These are phyloP conservation scores for Chlorops oryzae DNA, from an alignment of 1,140 invertebrate genomes.

Conservation along the genomic window DNA sequence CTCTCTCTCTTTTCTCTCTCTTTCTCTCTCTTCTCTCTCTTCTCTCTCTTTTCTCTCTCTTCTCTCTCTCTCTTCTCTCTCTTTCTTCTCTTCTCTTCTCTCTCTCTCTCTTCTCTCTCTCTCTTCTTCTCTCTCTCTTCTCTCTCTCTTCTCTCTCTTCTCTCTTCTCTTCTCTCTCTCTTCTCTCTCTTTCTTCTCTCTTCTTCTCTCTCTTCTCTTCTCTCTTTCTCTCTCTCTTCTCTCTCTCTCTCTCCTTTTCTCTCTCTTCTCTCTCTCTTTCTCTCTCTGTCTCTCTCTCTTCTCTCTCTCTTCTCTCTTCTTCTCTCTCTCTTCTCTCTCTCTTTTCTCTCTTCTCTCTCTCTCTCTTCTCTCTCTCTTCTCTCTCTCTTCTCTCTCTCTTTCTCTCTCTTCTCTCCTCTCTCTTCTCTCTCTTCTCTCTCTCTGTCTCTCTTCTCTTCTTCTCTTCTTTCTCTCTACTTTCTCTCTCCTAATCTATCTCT, in stretches of 20 bases:
- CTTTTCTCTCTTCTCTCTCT: background rate
- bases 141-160: too few species aligned
- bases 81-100: too few species aligned
- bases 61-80: too few species aligned
- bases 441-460: background rate
- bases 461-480: background rate
- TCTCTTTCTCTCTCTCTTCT: too few species aligned
- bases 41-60: too few species aligned
- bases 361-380: background rate
- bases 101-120: too few species aligned
- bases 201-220: too few species aligned
- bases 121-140: too few species aligned
- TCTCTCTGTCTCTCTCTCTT: background rate
- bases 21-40: too few species aligned
- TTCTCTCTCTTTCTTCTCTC: too few species aligned
- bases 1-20: constrained; percentile 16
- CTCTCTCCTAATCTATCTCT: background rate
- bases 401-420: background rate
- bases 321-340: constrained; percentile 3
- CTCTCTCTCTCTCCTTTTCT: constrained; percentile 3
- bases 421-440: background rate
- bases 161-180: too few species aligned
- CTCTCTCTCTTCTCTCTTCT: constrained; percentile 26
- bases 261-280: background rate
- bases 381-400: background rate